phyloP scores from a whole-genome alignment of 2,888 invertebrate species.

The Drosophila demipolita region DNA sequence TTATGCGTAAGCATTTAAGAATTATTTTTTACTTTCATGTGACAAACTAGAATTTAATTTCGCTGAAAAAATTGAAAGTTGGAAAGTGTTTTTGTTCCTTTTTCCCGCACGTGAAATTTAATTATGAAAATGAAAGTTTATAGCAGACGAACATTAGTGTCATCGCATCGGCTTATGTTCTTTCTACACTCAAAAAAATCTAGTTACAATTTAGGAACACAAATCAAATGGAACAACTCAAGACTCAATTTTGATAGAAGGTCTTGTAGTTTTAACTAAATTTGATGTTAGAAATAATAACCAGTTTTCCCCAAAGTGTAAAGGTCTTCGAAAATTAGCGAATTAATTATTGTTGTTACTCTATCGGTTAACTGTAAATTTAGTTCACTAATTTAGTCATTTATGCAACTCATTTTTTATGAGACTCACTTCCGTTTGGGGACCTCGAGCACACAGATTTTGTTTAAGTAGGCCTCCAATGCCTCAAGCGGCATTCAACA shows the following conservation, averaged over 20 bases:
- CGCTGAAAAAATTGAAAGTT: constrained; percentile 67
- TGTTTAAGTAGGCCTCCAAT: constrained; percentile 26
- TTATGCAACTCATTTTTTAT: constrained; percentile 49
- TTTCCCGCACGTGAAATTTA: constrained; percentile 48
- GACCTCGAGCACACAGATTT: constrained; percentile 1
- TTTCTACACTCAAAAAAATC: neutral
- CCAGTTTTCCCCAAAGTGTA: neutral
- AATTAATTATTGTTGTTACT: constrained; percentile 21
- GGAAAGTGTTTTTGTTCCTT: constrained; percentile 60
- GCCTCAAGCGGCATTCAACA: constrained; percentile 49
- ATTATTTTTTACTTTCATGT: constrained; percentile 6
- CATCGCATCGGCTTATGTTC: constrained; percentile 33
- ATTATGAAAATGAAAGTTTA: constrained; percentile 72
- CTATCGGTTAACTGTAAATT: constrained; percentile 48
- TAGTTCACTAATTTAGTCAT: constrained; percentile 60
- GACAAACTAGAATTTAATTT: constrained; percentile 33
- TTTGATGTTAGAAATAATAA: neutral
- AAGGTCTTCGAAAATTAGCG: neutral
- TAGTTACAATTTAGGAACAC: no score
- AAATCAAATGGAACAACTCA: neutral
- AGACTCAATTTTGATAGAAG: neutral
- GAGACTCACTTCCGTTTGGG: constrained; percentile 60
- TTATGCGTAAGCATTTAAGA: constrained; percentile 48
- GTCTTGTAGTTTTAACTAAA: neutral
- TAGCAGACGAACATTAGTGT: constrained; percentile 47